A percentile compares a stretch with the other conserved stretches of the same genome.
phyloP scores from a whole-genome alignment of 2,888 invertebrate genomes.

The Drosophila infuscata region DNA sequence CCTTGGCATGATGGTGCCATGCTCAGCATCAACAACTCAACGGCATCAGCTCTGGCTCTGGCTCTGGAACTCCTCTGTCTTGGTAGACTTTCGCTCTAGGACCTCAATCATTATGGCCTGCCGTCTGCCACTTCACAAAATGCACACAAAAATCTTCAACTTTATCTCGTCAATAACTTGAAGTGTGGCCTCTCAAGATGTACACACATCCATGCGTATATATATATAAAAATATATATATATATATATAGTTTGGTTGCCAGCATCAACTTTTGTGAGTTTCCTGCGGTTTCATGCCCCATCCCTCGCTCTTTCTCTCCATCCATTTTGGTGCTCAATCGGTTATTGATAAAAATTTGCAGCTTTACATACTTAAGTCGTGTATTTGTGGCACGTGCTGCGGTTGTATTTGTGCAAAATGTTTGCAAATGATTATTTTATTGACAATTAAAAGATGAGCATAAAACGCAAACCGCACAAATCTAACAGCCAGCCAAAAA shows the following conservation, averaged over 20 bases:
- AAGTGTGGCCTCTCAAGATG: slow-evolving; percentile 52
- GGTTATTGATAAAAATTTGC: slow-evolving; percentile 69
- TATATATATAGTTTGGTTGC: background rate
- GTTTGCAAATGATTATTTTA: slow-evolving; percentile 77
- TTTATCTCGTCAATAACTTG: slow-evolving; percentile 81
- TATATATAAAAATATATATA: background rate
- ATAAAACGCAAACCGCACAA: slow-evolving; percentile 59
- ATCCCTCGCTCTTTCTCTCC: background rate
- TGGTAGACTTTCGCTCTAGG: slow-evolving; percentile 13
- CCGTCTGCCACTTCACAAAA: slow-evolving; percentile 76
- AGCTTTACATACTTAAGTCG: slow-evolving; percentile 47
- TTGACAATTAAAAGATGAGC: slow-evolving; percentile 75
- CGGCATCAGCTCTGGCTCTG: slow-evolving; percentile 46
- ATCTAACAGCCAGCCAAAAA: slow-evolving; percentile 33
- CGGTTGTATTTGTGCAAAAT: slow-evolving; percentile 64
- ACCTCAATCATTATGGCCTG: slow-evolving; percentile 71
- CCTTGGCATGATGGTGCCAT: slow-evolving; percentile 30
- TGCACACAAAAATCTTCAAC: slow-evolving; percentile 80
- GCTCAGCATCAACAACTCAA: slow-evolving; percentile 55
- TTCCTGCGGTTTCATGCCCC: slow-evolving; percentile 36
- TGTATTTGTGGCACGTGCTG: slow-evolving; percentile 70
- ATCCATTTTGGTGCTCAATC: slow-evolving; percentile 21
- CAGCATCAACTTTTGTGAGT: slow-evolving; percentile 21
- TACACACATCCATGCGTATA: background rate
- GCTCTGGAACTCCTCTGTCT: slow-evolving; percentile 12